These are phyloP conservation scores for Galaxea fascicularis DNA, from an alignment of 92 coral and sea anemone species.

Conservation along the genomic window DNA sequence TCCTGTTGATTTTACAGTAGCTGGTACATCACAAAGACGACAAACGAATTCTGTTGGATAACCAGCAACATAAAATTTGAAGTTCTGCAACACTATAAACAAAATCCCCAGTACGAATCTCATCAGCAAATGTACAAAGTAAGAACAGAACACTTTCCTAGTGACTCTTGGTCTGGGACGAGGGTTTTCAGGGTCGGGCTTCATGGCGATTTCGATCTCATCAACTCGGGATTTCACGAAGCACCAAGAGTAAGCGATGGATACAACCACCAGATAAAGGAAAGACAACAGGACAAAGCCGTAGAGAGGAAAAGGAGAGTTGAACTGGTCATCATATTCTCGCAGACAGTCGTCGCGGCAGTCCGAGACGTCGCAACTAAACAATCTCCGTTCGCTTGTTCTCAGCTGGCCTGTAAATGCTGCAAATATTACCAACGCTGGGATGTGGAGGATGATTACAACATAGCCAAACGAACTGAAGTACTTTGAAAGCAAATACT, in stretches of 20 bases:
- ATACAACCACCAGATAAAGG: neutral
- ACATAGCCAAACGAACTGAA: conserved; percentile 2
- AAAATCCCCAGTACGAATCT: conserved; percentile 43
- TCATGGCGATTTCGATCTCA: conserved; percentile 35
- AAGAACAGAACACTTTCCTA: conserved; percentile 39
- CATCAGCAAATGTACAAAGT: conserved; percentile 39
- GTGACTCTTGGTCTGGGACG: conserved; percentile 34
- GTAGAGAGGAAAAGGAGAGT: conserved; percentile 45
- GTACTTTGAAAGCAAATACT: neutral
- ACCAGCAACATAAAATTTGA: conserved; percentile 31
- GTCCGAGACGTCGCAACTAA: conserved; percentile 10
- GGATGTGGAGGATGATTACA: neutral
- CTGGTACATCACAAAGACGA: neutral
- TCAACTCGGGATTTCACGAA: conserved; percentile 50
- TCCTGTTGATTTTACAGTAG: neutral
- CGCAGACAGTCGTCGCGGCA: conserved; percentile 21
- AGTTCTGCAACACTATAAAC: conserved; percentile 34
- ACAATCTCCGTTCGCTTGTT: conserved; percentile 22
- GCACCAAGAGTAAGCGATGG: conserved; percentile 47
- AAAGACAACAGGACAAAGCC: conserved; percentile 40
- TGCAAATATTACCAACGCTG: neutral
- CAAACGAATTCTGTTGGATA: conserved; percentile 49
- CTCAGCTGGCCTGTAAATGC: neutral
- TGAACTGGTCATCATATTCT: conserved; percentile 56
- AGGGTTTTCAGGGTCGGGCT: conserved; percentile 46